These are phyloP conservation scores for Drosophila willistoni DNA, from an alignment of 1,140 invertebrate genomes.

Conservation along the genomic window DNA sequence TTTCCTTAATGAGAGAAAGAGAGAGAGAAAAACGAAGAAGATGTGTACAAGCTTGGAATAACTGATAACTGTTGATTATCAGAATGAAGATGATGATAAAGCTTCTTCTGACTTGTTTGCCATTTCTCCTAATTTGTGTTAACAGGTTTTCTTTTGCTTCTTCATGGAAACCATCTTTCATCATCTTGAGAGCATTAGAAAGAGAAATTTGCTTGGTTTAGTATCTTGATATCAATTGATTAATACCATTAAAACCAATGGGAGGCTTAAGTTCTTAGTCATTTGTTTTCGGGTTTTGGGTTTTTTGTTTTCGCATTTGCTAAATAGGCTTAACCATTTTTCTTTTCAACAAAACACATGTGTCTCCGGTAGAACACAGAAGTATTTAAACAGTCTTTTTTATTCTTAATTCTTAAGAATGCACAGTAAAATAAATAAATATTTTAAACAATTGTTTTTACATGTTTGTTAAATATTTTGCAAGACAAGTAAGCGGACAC, in stretches of 20 bases:
- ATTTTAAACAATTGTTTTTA: background rate
- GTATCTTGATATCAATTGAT: constrained; percentile 7
- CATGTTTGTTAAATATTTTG: background rate
- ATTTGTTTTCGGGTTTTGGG: background rate
- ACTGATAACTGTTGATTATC: constrained; percentile 51
- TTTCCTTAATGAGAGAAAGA: constrained; percentile 6
- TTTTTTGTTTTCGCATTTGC: background rate
- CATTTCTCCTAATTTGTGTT: constrained; percentile 54
- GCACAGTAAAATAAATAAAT: background rate
- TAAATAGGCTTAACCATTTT: background rate
- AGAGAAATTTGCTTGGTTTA: background rate
- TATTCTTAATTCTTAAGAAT: background rate
- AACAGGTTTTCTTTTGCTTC: constrained; percentile 34
- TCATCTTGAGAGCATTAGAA: constrained; percentile 4
- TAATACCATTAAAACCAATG: background rate
- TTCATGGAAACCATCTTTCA: constrained; percentile 18
- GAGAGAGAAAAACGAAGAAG: constrained; percentile 1
- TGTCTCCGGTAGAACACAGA: background rate
- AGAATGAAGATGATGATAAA: constrained; percentile 29
- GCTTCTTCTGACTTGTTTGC: constrained; percentile 45
- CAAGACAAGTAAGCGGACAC: too few relatives aligned
- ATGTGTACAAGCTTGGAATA: constrained; percentile 48
- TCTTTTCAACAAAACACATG: background rate
- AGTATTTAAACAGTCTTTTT: background rate
- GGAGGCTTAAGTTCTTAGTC: background rate